Base-by-base conservation (phyloP, 1,140 invertebrate species). In the Magallana gigas region DNA sequence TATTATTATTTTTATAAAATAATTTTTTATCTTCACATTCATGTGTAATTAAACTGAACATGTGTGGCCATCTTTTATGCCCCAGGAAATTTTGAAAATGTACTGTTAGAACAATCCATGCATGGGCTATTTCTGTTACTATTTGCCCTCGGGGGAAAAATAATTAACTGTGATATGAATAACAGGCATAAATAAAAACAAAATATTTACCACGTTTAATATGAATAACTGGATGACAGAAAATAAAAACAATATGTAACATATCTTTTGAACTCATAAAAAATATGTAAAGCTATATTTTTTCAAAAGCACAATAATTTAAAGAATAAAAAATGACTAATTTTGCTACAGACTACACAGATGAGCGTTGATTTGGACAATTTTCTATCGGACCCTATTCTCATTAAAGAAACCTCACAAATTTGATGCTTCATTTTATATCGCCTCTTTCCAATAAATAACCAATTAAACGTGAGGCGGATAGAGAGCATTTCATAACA, bases 401-500 rank as follows among this genome's bases (percentile, higher is more conserved):
- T 76, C 68, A 29, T 23, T 29, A 29, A 23, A 29, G 68, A 76
- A 76, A 76, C 68, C 68, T 29, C 68, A 76, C 68, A 76, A 76
- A 76, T 36, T 76, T 76, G 23, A 76, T 76, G 68, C 68, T 76
- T 76, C 68, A 76, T 76, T 76, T 48, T 76, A 76, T 76, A 76
- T 76, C 68, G 18, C 23, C 68, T 76, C 68, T 18, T 76, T 7
- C 1, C 68, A 29, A 76, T 76, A 76, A 76, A 76, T 76, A 29
- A 76, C 18, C 68, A 76, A 76, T 76, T 76, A 76, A 76, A 12
- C 1, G 9, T 1, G 7, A 76, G 68, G 36, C 23, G 14, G 68
- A 76, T 12, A 76, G 68, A 76, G 68, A 76, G 83, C 81, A 88
- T 86, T 64, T 88, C 87, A 86, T 84, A 88, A 86, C 83, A 81